A percentile compares a stretch with the other conserved stretches of the same genome.
Evolutionary conservation across 2,888 invertebrate species (phyloP).

Genomic region (Drymonia ruficornis): DNA sequence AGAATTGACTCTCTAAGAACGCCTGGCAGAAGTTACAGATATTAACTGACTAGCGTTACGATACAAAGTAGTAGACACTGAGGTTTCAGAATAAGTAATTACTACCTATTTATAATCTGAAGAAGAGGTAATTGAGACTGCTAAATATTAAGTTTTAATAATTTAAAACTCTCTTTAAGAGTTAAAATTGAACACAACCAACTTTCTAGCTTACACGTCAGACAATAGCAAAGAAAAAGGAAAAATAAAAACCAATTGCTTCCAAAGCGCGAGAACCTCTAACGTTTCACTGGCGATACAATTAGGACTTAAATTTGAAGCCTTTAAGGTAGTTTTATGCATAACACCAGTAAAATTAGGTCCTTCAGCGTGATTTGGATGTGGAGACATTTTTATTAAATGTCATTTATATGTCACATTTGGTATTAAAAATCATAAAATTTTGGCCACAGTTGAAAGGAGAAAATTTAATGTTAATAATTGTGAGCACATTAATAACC

Average conservation of each 20-base stretch:
- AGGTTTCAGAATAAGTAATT: too few relatives aligned
- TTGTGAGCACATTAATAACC: too few relatives aligned
- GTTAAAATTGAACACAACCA: slow-evolving; percentile 43
- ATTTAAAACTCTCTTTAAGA: too few relatives aligned
- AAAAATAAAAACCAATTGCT: slow-evolving; percentile 43
- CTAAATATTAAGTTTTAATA: too few relatives aligned
- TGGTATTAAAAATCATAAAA: neutral
- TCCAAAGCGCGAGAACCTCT: slow-evolving; percentile 55
- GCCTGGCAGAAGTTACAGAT: too few relatives aligned
- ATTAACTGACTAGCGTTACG: too few relatives aligned
- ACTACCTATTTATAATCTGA: too few relatives aligned
- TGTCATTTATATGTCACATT: slow-evolving; percentile 31
- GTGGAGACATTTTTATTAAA: slow-evolving; percentile 29
- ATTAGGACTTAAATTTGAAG: neutral
- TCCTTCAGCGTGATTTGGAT: slow-evolving; percentile 38
- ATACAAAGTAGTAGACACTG: too few relatives aligned
- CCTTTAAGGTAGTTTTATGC: slow-evolving; percentile 3
- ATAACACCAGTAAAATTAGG: slow-evolving; percentile 37
- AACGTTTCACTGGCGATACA: slow-evolving; percentile 18
- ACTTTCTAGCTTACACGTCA: slow-evolving; percentile 43
- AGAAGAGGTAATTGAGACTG: too few relatives aligned
- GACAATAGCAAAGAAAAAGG: slow-evolving; percentile 54
- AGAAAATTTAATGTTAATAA: too few relatives aligned
- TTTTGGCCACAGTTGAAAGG: too few relatives aligned
- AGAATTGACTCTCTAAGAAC: too few relatives aligned